Conservation (phyloP, 2,797 vertebrate genomes). For the Lithobates sylvaticus region DNA sequence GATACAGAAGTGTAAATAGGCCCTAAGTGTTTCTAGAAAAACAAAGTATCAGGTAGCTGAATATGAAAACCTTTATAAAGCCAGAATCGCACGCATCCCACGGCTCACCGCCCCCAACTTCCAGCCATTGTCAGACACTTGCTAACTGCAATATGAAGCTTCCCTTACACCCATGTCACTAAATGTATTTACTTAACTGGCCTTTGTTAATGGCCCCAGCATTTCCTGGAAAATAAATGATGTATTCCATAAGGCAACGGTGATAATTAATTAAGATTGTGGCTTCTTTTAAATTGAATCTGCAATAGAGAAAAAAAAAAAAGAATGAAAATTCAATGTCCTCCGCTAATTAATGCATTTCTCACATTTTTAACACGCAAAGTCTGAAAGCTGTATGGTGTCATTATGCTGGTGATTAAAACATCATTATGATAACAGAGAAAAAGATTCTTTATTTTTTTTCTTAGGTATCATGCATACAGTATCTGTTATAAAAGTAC, state of each 20-base stretch:
- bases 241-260: conserved; percentile 43
- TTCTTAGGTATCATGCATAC: conserved; percentile 8
- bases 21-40: too few species aligned
- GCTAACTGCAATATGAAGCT: not conserved
- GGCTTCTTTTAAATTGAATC: conserved; percentile 36
- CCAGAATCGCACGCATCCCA: not conserved
- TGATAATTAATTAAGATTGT: conserved; percentile 50
- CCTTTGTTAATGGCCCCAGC: conserved; percentile 31
- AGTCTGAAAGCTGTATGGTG: conserved; percentile 27
- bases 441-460: not conserved
- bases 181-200: conserved; percentile 40
- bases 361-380: conserved; percentile 16
- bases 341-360: not conserved
- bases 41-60: not conserved
- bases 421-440: conserved; percentile 34
- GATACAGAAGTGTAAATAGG: too few species aligned
- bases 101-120: not conserved
- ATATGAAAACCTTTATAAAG: not conserved
- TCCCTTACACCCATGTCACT: conserved; percentile 32
- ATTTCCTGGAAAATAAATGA: conserved; percentile 42
- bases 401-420: conserved; percentile 45
- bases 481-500: not conserved
- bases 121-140: not conserved
- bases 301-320: not conserved
- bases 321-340: not conserved